phyloP scores from a whole-genome alignment of 2,113 vertebrate species.

The Colistium nudipinnis region DNA sequence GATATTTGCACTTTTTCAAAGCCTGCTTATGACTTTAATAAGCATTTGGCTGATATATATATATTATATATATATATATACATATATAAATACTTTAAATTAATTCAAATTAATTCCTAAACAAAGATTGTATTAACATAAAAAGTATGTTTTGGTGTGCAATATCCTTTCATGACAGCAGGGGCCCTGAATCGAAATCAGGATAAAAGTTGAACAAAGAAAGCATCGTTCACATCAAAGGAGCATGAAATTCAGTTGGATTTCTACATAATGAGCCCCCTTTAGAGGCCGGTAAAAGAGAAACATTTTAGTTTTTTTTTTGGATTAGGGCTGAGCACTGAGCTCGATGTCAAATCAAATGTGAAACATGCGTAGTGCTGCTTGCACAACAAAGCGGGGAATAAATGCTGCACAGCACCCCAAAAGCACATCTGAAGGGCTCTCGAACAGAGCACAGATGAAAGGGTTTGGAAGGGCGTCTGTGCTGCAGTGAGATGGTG shows the following conservation, averaged over 20 bases:
- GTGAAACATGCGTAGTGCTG: conserved; percentile 47
- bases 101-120: conserved; percentile 2
- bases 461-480: conserved; percentile 54
- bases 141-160: neutral
- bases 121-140: neutral
- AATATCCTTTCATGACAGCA: conserved; percentile 3
- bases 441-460: conserved; percentile 58
- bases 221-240: conserved; percentile 14
- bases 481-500: conserved; percentile 59
- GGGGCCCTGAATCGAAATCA: neutral
- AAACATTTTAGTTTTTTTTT: conserved; percentile 3
- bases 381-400: conserved; percentile 53
- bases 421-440: conserved; percentile 61
- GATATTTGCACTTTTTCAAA: neutral
- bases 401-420: conserved; percentile 56
- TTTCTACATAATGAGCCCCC: conserved; percentile 6
- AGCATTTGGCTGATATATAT: neutral
- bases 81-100: neutral
- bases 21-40: neutral
- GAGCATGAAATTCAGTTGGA: neutral
- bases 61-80: neutral
- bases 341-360: conserved; percentile 62
- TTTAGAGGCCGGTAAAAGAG: conserved; percentile 15
- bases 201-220: conserved; percentile 14
- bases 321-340: conserved; percentile 36